These are phyloP conservation scores for Ceryle rudis DNA, from an alignment of 2,797 vertebrate species.

Conservation along the genomic window DNA sequence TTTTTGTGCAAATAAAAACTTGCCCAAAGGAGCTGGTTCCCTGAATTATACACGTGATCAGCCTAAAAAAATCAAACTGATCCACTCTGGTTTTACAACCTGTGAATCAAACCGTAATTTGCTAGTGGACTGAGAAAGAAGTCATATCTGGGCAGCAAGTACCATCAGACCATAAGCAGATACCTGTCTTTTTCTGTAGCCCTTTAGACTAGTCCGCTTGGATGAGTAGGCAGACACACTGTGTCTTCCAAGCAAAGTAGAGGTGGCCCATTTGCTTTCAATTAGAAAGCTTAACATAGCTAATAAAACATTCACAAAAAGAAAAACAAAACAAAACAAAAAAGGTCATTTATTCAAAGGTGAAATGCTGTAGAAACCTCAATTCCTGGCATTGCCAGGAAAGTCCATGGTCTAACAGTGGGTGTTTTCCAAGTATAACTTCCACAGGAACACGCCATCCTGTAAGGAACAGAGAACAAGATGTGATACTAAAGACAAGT, in stretches of 20 bases:
- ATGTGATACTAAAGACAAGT: neutral
- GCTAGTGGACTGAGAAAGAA: neutral
- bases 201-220: neutral
- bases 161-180: neutral
- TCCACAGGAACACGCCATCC: neutral
- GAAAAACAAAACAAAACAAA: neutral
- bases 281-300: neutral
- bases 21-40: neutral
- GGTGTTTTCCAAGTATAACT: neutral
- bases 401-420: neutral
- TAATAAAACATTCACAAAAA: neutral
- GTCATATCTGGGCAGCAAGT: neutral
- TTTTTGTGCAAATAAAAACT: neutral
- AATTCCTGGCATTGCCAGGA: neutral
- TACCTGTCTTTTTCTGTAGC: neutral
- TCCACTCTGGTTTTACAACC: neutral
- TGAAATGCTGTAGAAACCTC: neutral
- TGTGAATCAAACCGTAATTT: neutral
- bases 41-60: neutral
- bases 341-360: neutral
- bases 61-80: neutral
- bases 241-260: neutral
- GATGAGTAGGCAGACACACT: rapidly evolving
- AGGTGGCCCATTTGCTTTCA: neutral
- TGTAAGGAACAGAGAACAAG: neutral